Evolutionary conservation across 2,888 invertebrate genomes (phyloP).

Genomic region (Adineta ricciae): DNA sequence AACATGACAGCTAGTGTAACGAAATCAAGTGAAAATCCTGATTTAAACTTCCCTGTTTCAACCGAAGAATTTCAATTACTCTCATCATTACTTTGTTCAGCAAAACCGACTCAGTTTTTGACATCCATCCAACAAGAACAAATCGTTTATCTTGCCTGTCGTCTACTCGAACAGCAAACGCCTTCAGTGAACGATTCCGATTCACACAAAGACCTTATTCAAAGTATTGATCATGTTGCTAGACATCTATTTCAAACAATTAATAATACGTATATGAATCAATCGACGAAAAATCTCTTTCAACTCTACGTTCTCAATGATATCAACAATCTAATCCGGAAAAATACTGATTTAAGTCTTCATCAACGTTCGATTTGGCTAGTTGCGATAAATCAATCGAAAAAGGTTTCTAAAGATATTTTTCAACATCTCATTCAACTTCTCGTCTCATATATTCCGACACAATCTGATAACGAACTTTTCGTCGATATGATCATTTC

Average conservation of each 20-base stretch:
- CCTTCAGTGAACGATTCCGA: not conserved
- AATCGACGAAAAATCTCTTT: constrained; percentile 2
- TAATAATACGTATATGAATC: not conserved
- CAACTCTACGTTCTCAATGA: not conserved
- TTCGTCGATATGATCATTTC: constrained; percentile 1
- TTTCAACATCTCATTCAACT: not conserved
- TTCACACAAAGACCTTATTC: not conserved
- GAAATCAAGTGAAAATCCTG: not conserved
- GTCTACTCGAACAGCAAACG: not conserved
- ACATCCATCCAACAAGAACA: not conserved
- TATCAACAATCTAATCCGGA: not conserved
- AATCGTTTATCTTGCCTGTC: not conserved
- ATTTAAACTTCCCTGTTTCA: constrained; percentile 14
- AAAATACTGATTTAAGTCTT: not conserved
- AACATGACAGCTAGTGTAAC: constrained; percentile 6
- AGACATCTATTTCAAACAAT: constrained; percentile 6
- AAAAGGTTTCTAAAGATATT: not conserved
- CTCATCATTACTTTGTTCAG: not conserved
- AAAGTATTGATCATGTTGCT: constrained; percentile 20
- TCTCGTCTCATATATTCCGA: not conserved
- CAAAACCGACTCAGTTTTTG: not conserved
- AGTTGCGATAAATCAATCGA: not conserved
- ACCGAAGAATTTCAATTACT: constrained; percentile 16
- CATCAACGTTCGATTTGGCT: constrained; percentile 16
- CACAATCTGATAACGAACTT: not conserved